Evolutionary conservation across 2,888 invertebrate species (phyloP).

Genomic region (Mactromeris polynyma): DNA sequence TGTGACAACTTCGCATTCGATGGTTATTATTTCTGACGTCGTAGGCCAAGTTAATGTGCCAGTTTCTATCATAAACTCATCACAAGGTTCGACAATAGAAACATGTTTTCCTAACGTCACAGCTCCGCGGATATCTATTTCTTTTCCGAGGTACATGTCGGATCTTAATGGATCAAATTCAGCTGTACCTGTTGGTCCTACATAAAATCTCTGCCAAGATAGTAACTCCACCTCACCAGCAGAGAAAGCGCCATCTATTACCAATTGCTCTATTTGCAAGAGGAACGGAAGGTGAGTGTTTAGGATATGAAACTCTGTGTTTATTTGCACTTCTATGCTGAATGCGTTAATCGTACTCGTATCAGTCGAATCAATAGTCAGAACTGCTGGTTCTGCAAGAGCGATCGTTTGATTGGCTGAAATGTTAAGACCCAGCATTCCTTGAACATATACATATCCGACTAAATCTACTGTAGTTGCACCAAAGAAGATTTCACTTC

Average conservation of each 20-base stretch:
- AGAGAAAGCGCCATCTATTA: slow-evolving; percentile 63
- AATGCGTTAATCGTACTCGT: neutral
- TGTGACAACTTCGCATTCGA: slow-evolving; percentile 72
- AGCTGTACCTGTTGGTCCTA: slow-evolving; percentile 65
- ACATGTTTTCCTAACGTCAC: slow-evolving; percentile 66
- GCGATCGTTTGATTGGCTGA: slow-evolving; percentile 36
- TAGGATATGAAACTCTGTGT: slow-evolving; percentile 28
- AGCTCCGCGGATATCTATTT: slow-evolving; percentile 67
- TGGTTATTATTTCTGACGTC: slow-evolving; percentile 55
- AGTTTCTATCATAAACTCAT: slow-evolving; percentile 60
- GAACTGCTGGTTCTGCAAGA: slow-evolving; percentile 22
- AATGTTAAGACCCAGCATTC: neutral
- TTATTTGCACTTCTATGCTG: slow-evolving; percentile 32
- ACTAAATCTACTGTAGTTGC: slow-evolving; percentile 17
- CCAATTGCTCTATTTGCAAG: slow-evolving; percentile 49
- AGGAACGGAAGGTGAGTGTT: slow-evolving; percentile 52
- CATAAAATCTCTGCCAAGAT: slow-evolving; percentile 42
- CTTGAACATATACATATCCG: slow-evolving; percentile 30
- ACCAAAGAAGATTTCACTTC: slow-evolving; percentile 26
- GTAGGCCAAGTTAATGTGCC: slow-evolving; percentile 68
- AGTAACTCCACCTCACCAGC: neutral
- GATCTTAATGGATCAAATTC: slow-evolving; percentile 65
- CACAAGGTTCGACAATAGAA: slow-evolving; percentile 68
- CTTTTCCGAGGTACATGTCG: slow-evolving; percentile 67
- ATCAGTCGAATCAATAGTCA: slow-evolving; percentile 37